Evolutionary conservation across 1,140 invertebrate genomes (phyloP), one percentile per base, ranked within the genome.

Genomic region (Episyrphus balteatus): DNA sequence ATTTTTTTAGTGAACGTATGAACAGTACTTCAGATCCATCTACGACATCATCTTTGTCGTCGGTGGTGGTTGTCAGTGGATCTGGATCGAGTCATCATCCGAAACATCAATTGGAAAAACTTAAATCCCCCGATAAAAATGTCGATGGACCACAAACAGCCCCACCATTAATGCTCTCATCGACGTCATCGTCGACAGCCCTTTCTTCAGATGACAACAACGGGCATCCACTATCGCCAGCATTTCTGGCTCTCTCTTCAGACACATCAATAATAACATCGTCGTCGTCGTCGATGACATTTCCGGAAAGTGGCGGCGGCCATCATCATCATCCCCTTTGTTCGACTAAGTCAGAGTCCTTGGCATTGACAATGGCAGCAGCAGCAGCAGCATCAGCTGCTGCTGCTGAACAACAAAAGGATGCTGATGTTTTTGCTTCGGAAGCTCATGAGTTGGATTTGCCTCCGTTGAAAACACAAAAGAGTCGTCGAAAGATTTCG

Each of bases 401-500:
- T n/a, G n/a, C n/a, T n/a, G n/a, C 40, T 42, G 15, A 13, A 18
- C 15, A 15, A 21, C 15, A 17, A 42, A 42, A 21, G 13, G 21
- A 26, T 26, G 21, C 21, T 3, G 21, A 26, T 26, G 21, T 8
- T 26, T 26, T 26, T 26, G 21, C 21, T 5, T 26, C 21, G 21
- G 21, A 26, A 26, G 21, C 3, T 5, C 21, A 26, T 26, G 42
- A 43, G 30, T 19, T 43, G 13, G 14, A 32, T n/a, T 32, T 26
- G 21, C 21, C 21, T 26, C 21, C 21, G 21, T 48, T 45, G 44
- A 73, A 73, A 64, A 72, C 69, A 49, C 77, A 81, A 63, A 88
- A 86, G 61, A 78, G 79, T 50, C 77, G 83, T 42, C 76, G 88
- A 48, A 92, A 90, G 70, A 90, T 91, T 54, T 90, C 86, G 37